Evolutionary conservation across 2,113 vertebrate genomes (phyloP), one percentile per base, ranked within the genome.

Genomic region (Mirza zaza): DNA sequence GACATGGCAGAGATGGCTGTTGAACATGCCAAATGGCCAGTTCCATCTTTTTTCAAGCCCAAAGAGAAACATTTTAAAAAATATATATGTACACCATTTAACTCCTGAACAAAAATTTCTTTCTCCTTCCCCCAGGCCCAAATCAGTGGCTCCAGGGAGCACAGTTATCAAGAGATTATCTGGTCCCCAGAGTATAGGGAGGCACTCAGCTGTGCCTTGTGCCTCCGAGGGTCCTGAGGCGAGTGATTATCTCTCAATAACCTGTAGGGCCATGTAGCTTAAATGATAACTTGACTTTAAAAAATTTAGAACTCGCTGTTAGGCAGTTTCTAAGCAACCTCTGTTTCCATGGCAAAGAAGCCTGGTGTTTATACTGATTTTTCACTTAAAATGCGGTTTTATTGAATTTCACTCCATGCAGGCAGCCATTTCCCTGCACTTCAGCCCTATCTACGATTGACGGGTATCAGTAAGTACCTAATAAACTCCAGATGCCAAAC

Each of bases 331-430:
- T 97, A 98, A 98, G 98, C 98, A 98, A 98, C 98, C 98, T 98
- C 97, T 94, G 98, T 99, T 98, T 98, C 98, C 98, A 99, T 98
- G 98, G 98, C 97, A 98, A 98, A 98, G 98, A 98, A 98, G 97
- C 98, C 98, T 97, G 88, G 98, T 98, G 98, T 98, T 98, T 98
- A 98, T 98, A 97, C 97, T 97, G 98, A 98, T 90, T 94, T 96
- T 96, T 97, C 88, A 90, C 84, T 96, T 98, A 97, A 97, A 98
- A 97, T 98, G 97, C 59, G 0, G 95, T 96, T 98, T 98, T 97
- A 98, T 98, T 98, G 98, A 97, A 93, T 98, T 98, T 97, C 97
- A 96, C 95, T 95, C 91, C 67, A 93, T 96, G 96, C 97, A 98
- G 97, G 98, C 97, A 96, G 97, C 97, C 97, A 96, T 50, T 97